These are phyloP conservation scores for Callimorpha dominula DNA, from an alignment of 2,888 invertebrate genomes.

Conservation along the genomic window DNA sequence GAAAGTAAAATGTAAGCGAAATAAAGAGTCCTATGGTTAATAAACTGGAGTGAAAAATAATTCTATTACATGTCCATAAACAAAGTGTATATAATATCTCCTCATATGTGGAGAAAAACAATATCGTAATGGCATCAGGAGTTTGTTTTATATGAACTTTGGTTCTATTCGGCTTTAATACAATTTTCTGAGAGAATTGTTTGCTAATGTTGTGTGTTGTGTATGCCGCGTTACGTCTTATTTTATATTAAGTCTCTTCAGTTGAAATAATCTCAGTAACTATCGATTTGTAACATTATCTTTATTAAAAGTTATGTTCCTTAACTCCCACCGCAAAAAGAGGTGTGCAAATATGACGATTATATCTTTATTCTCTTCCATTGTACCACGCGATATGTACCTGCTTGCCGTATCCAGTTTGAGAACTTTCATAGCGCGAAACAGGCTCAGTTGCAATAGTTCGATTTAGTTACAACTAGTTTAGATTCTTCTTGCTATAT, in stretches of 20 bases:
- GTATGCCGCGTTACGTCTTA: too few relatives aligned
- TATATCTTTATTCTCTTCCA: too few relatives aligned
- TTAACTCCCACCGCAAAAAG: too few relatives aligned
- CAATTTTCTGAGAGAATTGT: background rate
- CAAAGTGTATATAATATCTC: slow-evolving; percentile 41
- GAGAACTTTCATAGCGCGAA: background rate
- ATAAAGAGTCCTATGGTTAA: slow-evolving; percentile 17
- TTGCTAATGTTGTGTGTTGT: background rate
- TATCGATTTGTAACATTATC: background rate
- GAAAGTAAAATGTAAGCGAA: background rate
- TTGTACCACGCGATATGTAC: too few relatives aligned
- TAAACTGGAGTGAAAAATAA: slow-evolving; percentile 41
- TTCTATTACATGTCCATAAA: slow-evolving; percentile 45
- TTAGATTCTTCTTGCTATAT: background rate
- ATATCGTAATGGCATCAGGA: slow-evolving; percentile 54
- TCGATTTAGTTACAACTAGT: background rate
- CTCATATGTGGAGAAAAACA: slow-evolving; percentile 48
- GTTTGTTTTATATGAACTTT: slow-evolving; percentile 45
- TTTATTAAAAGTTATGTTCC: too few relatives aligned
- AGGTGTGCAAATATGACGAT: too few relatives aligned
- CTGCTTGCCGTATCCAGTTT: background rate
- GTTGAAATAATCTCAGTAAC: background rate
- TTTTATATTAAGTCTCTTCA: too few relatives aligned
- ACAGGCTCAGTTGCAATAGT: background rate
- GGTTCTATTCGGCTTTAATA: slow-evolving; percentile 29